These are phyloP conservation scores for Cheilosia grossa DNA, from an alignment of 2,888 invertebrate species.

Conservation along the genomic window DNA sequence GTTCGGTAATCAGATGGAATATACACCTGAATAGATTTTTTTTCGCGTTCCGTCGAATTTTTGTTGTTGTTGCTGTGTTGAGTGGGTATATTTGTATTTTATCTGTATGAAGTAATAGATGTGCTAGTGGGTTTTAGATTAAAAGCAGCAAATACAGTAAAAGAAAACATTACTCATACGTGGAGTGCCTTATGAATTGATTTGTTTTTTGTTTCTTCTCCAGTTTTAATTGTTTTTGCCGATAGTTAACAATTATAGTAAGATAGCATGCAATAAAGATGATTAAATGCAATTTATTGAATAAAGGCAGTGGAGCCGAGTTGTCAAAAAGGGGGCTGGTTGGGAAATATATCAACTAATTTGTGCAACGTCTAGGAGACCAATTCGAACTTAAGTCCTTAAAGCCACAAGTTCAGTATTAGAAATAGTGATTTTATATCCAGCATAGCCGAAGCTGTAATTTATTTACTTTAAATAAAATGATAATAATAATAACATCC, in stretches of 20 bases:
- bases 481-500: too few species aligned
- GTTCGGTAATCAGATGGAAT: conserved; percentile 70
- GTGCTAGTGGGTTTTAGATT: conserved; percentile 60
- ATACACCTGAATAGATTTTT: conserved; percentile 61
- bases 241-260: conserved; percentile 46
- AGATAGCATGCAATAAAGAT: conserved; percentile 27
- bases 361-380: too few species aligned
- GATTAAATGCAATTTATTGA: conserved; percentile 30
- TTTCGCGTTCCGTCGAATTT: conserved; percentile 27
- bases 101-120: conserved; percentile 70
- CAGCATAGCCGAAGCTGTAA: too few species aligned
- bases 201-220: conserved; percentile 1
- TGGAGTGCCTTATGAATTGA: conserved; percentile 1
- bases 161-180: conserved; percentile 51
- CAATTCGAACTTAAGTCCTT: neutral
- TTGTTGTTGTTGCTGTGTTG: conserved; percentile 37
- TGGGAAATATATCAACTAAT: too few species aligned
- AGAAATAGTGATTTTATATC: too few species aligned
- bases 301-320: conserved; percentile 39
- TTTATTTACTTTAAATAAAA: too few species aligned
- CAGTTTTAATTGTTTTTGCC: conserved; percentile 38
- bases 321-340: neutral
- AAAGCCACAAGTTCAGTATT: neutral
- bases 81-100: conserved; percentile 9
- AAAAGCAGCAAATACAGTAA: conserved; percentile 4